Conservation (phyloP, 2,797 vertebrate genomes). For the Schizopygopsis malacanthus region DNA sequence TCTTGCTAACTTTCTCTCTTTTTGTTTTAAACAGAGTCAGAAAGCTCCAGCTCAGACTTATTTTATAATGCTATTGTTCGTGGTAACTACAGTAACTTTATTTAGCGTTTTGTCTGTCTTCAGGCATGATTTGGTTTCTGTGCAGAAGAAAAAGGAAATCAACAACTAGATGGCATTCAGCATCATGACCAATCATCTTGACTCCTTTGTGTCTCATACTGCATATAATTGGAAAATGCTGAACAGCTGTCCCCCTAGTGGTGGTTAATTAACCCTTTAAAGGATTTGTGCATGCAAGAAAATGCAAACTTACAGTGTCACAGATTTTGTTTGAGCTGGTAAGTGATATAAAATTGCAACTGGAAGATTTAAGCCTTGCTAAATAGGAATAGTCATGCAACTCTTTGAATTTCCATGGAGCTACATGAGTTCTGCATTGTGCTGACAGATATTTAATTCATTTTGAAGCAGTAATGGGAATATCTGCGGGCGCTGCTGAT, state of each 20-base stretch:
- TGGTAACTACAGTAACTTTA: not conserved
- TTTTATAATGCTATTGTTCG: constrained; percentile 9
- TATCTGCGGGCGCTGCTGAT: too few relatives aligned
- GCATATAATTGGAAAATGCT: constrained; percentile 35
- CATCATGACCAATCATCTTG: constrained; percentile 30
- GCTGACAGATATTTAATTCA: not conserved
- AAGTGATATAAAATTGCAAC: not conserved
- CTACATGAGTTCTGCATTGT: not conserved
- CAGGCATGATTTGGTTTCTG: constrained; percentile 31
- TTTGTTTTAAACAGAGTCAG: constrained; percentile 35
- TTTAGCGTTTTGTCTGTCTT: not conserved
- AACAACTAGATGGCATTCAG: constrained; percentile 22
- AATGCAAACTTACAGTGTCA: not conserved
- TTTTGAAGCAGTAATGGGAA: not conserved
- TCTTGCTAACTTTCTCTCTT: constrained; percentile 9
- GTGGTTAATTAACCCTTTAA: constrained; percentile 29
- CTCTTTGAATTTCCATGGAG: not conserved
- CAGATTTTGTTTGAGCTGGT: not conserved
- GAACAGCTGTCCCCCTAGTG: constrained; percentile 1
- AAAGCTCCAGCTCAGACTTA: constrained; percentile 10
- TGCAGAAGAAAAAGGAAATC: constrained; percentile 11
- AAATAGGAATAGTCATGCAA: not conserved
- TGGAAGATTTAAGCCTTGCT: not conserved
- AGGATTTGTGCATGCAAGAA: not conserved
- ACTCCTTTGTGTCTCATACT: constrained; percentile 35